Base-by-base conservation (phyloP, 2,797 vertebrate species). In the Sebastolobus altivelis region DNA sequence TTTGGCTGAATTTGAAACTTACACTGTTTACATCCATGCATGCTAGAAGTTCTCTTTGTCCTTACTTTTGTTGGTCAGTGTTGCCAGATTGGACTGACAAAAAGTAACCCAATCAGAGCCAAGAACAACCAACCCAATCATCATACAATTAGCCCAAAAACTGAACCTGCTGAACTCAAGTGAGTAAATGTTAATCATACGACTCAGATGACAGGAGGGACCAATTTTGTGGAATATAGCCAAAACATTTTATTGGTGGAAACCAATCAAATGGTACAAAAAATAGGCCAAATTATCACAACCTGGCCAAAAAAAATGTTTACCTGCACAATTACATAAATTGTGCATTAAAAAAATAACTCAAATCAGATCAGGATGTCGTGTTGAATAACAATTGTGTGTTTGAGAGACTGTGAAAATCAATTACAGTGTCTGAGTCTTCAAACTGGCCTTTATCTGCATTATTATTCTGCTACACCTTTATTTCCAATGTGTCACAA, bases 401-500 rank as follows among this genome's bases (percentile, higher is more conserved):
- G 25, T 37, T 67, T 46, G 29, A 46, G 12, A 31, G 37, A 14
- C 40, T 73, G 2, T 49, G 37, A 77, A 82, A 68, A 33, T 78
- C 49, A 31, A 31, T 77, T 46, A 31, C 7, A 4, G 9, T 14
- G 25, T 61, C 38, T 43, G 9, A 60, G 49, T 66, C 55, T 35
- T 27, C 65, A 55, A 61, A 22, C 4, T 35, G 29, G 31, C 20
- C 33, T 59, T 72, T n/a, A 59, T 62, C 40, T 31, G 40, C 43
- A 29, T 72, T 25, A 8, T 67, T 38, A 43, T 56, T 46, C 25
- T 16, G 29, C 25, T 27, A 6, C 18, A 8, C 8, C 38, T 73
- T 58, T 35, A 55, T 77, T 72, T 54, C 13, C 31, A 31, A 62
- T 22, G 13, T 31, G 46, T 79, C 68, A 52, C n/a, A 40, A 12